Evolutionary conservation across 37 sponge, comb jelly and placozoan genomes (phyloP).

Genomic region (Spongia lamella): DNA sequence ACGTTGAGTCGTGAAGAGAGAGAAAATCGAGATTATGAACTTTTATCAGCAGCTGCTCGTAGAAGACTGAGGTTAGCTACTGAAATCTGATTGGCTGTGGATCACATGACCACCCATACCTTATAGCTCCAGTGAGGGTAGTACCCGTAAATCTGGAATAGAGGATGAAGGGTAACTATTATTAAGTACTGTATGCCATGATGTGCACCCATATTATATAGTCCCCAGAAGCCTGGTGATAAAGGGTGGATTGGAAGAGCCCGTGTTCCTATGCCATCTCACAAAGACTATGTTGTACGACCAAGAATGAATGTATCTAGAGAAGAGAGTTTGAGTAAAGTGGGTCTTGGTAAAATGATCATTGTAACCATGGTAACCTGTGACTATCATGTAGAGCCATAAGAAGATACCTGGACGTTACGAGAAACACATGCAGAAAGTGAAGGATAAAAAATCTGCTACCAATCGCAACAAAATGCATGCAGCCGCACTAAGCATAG

Average conservation of each 20-base stretch:
- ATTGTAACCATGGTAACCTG: not conserved
- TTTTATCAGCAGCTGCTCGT: conserved; percentile 57
- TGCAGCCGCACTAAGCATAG: conserved; percentile 73
- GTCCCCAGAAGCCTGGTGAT: conserved; percentile 92
- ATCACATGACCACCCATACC: not conserved
- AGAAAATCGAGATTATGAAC: conserved; percentile 79
- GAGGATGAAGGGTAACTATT: conserved; percentile 30
- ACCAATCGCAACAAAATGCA: conserved; percentile 35
- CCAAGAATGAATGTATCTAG: conserved; percentile 87
- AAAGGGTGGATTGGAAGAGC: conserved; percentile 93
- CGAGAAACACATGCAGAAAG: conserved; percentile 74
- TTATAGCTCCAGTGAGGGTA: conserved; percentile 19
- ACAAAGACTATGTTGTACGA: conserved; percentile 90
- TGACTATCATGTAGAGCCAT: not conserved
- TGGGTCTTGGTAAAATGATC: not conserved
- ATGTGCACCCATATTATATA: not conserved
- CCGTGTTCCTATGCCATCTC: conserved; percentile 93
- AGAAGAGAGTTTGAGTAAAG: conserved; percentile 50
- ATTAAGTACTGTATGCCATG: not conserved
- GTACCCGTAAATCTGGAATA: conserved; percentile 33
- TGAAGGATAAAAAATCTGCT: conserved; percentile 51
- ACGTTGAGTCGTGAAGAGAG: conserved; percentile 86
- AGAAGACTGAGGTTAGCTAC: conserved; percentile 62
- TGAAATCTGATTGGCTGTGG: not conserved
- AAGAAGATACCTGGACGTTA: conserved; percentile 71